A percentile compares a stretch with the other conserved stretches of the same genome.
Evolutionary conservation across 2,797 vertebrate species (phyloP).

Genomic region (Melanotaenia nigrans): DNA sequence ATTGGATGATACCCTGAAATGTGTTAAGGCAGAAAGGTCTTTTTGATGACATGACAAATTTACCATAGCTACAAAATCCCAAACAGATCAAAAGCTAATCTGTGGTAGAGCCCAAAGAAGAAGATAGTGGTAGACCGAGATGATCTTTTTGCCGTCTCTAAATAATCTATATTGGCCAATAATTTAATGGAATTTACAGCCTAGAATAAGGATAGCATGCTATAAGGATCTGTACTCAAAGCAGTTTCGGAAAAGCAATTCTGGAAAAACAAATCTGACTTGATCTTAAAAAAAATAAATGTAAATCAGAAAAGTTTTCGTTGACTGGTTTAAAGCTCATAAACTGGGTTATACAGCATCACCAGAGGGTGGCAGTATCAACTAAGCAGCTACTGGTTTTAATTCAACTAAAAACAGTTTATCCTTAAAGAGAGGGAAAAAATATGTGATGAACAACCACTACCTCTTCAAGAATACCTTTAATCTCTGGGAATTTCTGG

Average conservation of each 20-base stretch:
- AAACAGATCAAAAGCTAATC: constrained; percentile 44
- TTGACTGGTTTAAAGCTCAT: neutral
- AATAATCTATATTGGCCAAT: neutral
- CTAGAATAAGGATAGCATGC: neutral
- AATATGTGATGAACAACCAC: no score
- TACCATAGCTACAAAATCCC: neutral
- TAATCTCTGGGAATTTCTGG: no score
- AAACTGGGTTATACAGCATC: neutral
- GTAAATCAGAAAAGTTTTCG: neutral
- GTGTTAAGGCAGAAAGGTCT: constrained; percentile 16
- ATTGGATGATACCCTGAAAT: constrained; percentile 94
- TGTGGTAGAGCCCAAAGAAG: neutral
- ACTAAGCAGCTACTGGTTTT: neutral
- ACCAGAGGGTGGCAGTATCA: neutral
- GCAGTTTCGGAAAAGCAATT: neutral
- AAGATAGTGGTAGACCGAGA: neutral
- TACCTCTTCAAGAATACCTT: no score
- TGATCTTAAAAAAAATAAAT: neutral
- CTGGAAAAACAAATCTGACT: neutral
- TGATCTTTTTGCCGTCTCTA: neutral
- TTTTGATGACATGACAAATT: neutral
- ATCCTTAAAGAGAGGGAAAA: neutral
- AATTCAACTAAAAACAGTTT: neutral
- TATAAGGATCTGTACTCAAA: neutral
- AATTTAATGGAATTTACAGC: neutral